Evolutionary conservation across 2,113 vertebrate species (phyloP).

Genomic region (Atlantisia rogersi): DNA sequence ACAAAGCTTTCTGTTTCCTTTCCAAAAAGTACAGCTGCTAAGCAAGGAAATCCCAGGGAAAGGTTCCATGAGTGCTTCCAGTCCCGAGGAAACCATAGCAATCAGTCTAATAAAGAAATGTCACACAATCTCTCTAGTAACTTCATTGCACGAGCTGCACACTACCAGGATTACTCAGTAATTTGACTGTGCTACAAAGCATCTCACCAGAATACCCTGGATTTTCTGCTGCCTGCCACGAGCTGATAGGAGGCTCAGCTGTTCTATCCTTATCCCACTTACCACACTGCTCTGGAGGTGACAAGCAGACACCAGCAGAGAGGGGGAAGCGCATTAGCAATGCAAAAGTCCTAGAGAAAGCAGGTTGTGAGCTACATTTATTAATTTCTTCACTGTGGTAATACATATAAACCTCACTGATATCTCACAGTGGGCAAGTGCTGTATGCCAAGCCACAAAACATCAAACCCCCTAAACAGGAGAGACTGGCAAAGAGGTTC

Average conservation of each 20-base stretch:
- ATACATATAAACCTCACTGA: neutral
- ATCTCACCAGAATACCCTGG: neutral
- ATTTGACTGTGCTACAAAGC: neutral
- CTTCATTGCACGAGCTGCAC: neutral
- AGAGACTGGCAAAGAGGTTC: neutral
- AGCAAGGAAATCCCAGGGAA: neutral
- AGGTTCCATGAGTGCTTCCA: neutral
- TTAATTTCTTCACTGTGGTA: neutral
- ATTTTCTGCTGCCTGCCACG: neutral
- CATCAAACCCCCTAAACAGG: neutral
- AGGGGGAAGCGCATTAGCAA: neutral
- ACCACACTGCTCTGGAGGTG: neutral
- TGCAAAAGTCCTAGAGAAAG: neutral
- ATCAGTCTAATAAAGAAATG: neutral
- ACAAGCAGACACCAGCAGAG: neutral
- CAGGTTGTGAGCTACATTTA: neutral
- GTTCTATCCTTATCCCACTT: neutral
- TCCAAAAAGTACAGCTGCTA: neutral
- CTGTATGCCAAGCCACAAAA: neutral
- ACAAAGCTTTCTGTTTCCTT: constrained; percentile 3
- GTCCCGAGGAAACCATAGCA: neutral
- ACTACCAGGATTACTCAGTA: neutral
- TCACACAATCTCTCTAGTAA: neutral
- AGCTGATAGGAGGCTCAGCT: rapidly evolving
- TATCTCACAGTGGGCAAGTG: neutral